Evolutionary conservation across 2,113 vertebrate species (phyloP).

Genomic region (Coryphaenoides rupestris): DNA sequence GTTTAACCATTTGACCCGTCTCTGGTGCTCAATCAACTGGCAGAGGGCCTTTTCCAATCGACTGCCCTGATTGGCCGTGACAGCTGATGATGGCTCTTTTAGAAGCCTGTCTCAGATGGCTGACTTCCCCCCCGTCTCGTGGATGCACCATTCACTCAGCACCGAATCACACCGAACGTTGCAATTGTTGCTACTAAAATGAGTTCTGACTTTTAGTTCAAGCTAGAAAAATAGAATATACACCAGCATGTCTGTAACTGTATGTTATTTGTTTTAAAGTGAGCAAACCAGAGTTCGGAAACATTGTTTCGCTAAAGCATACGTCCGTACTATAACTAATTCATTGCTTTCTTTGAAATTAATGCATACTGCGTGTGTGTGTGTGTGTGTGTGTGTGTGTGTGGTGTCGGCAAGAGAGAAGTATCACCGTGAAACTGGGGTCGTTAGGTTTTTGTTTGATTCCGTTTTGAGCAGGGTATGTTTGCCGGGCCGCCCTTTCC

Average conservation of each 20-base stretch:
- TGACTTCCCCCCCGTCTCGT: constrained; percentile 25
- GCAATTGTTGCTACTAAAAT: constrained; percentile 46
- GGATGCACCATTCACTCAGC: constrained; percentile 30
- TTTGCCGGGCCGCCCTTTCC: constrained; percentile 65
- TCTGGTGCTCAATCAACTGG: background rate
- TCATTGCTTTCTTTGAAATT: too few species aligned
- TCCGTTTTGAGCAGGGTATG: constrained; percentile 49
- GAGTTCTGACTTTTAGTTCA: too few species aligned
- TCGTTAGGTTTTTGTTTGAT: constrained; percentile 19
- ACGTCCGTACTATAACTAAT: too few species aligned
- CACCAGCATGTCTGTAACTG: too few species aligned
- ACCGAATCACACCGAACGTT: constrained; percentile 29
- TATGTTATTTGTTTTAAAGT: too few species aligned
- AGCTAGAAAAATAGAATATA: constrained; percentile 3
- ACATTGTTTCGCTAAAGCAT: too few species aligned
- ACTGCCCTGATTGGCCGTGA: constrained; percentile 22
- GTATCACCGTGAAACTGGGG: too few species aligned
- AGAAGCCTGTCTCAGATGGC: constrained; percentile 1
- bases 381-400: too few species aligned
- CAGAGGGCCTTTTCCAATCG: constrained; percentile 7
- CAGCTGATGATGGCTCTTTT: background rate
- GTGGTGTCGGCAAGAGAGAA: too few species aligned
- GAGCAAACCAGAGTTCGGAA: too few species aligned
- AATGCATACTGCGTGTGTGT: too few species aligned
- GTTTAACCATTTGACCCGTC: background rate